Evolutionary conservation across 2,797 vertebrate species (phyloP).

Genomic region (Mycteria americana): DNA sequence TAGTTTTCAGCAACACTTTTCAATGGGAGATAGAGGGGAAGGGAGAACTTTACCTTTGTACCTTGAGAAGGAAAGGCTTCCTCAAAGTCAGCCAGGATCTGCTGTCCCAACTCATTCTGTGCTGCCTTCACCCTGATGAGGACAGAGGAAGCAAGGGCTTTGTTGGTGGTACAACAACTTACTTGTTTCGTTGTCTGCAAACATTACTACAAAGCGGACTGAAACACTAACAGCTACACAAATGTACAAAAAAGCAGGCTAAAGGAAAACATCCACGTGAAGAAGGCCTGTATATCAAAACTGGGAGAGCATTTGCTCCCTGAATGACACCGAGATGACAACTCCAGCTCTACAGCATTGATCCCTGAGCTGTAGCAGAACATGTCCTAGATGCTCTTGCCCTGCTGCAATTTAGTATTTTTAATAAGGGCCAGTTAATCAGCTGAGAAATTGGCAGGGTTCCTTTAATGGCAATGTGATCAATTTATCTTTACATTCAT

Average conservation of each 20-base stretch:
- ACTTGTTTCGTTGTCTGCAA: background rate
- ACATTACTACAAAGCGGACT: background rate
- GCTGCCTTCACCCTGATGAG: conserved; percentile 90
- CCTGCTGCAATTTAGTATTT: background rate
- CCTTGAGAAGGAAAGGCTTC: conserved; percentile 96
- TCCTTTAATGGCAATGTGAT: background rate
- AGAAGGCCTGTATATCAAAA: background rate
- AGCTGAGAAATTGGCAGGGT: background rate
- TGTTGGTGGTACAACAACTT: background rate
- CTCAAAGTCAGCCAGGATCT: conserved; percentile 97
- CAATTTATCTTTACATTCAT: background rate
- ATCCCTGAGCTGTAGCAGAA: background rate
- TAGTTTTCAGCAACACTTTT: background rate
- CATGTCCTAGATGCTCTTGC: background rate
- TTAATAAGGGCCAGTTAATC: background rate
- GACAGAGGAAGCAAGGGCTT: background rate
- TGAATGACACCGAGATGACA: background rate
- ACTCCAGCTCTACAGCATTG: background rate
- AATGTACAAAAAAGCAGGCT: background rate
- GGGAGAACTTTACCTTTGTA: conserved; percentile 84
- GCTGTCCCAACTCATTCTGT: conserved; percentile 94
- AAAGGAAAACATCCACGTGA: background rate
- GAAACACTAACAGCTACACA: background rate
- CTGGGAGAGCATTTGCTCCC: background rate
- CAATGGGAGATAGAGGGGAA: background rate